phyloP scores from a whole-genome alignment of 1,140 invertebrate species.

The Diplogasteroides magnus region DNA sequence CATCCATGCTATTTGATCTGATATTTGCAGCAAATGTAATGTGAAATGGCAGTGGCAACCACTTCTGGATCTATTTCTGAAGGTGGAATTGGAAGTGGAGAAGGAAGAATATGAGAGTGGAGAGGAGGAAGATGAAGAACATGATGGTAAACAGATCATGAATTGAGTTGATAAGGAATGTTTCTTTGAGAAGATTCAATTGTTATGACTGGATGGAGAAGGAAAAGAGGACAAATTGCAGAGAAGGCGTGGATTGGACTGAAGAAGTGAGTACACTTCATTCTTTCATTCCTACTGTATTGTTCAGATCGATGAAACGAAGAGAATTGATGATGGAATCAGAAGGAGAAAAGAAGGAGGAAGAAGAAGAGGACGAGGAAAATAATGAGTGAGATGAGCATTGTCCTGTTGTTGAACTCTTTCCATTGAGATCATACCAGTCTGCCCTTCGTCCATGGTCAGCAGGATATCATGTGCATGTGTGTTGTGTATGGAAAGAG shows the following conservation, averaged over 20 bases:
- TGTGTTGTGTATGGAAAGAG: neutral
- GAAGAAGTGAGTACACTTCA: too few relatives aligned
- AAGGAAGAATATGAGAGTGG: neutral
- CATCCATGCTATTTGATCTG: too few relatives aligned
- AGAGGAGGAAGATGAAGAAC: neutral
- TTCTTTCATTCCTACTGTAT: too few relatives aligned
- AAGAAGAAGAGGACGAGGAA: neutral
- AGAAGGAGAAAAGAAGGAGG: neutral
- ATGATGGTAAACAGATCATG: neutral
- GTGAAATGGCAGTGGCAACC: neutral
- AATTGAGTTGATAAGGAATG: too few relatives aligned
- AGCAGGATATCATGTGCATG: neutral
- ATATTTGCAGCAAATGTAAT: neutral
- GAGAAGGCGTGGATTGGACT: too few relatives aligned
- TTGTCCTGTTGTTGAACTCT: too few relatives aligned
- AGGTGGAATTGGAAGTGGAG: constrained; percentile 4
- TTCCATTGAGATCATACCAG: too few relatives aligned
- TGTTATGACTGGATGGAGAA: too few relatives aligned
- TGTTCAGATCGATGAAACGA: too few relatives aligned
- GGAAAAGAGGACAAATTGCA: neutral
- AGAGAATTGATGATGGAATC: too few relatives aligned
- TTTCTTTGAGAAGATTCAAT: too few relatives aligned
- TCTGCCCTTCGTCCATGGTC: neutral
- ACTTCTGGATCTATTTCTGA: constrained; percentile 4
- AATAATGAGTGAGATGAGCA: neutral